Base-by-base conservation (phyloP, 2,113 vertebrate genomes). In the Hydrolagus affinis region DNA sequence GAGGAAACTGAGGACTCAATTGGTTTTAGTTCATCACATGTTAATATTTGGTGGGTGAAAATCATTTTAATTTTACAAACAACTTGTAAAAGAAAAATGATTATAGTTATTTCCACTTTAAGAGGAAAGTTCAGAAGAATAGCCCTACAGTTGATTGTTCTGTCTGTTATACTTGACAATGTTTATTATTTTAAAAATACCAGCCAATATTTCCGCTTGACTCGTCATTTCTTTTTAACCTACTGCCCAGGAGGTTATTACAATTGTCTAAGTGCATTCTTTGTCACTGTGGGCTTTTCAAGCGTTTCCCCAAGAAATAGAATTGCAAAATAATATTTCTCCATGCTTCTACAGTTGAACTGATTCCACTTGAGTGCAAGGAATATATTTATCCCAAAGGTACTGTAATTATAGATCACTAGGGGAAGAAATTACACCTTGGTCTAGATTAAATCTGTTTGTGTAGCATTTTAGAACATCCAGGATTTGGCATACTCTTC, bases 251-350 rank as follows among this genome's bases (percentile, higher is more conserved):
- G 15, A 83, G 59, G 23, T 83, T 83, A 15, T 15, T 11, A 14
- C 64, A 11, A 19, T 62, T 83, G n/a, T 78, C 76, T 78, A 59
- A 17, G 23, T 83, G 77, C 59, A 64, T 28, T 64, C 77, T 64
- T 60, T 83, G 77, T 83, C 57, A 66, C 77, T 83, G 3, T 83
- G 17, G 14, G 64, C 30, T 25, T 28, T 83, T 83, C 60, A 83
- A 30, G 60, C 60, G 30, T 66, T 30, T 60, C 30, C 60, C 19
- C 60, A 19, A 64, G 25, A 9, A 66, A 64, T 25, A 17, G 28
- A 8, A 62, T 12, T 80, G 23, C n/a, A 64, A 14, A 17, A 21
- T 64, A 80, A 78, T 76, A 57, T n/a, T 76, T 19, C 44, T 23
- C 19, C 19, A 1, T 78, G 30, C 17, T 12, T 44, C 44, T 7